phyloP scores from a whole-genome alignment of 2,113 vertebrate genomes.

The Trinectes maculatus region DNA sequence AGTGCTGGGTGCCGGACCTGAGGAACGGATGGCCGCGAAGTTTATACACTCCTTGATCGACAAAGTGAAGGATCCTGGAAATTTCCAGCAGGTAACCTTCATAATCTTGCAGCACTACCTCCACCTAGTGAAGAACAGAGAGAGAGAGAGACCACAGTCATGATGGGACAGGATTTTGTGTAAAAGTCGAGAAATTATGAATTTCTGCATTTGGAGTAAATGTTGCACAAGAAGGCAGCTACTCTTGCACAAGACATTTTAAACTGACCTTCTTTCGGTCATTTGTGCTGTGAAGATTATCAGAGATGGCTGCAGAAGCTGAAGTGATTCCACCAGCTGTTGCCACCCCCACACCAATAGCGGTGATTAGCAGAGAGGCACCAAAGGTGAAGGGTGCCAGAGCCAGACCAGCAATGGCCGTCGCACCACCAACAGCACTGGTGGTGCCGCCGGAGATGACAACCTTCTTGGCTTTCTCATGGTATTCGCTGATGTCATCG shows the following conservation, averaged over 20 bases:
- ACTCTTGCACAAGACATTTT: too few relatives aligned
- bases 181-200: too few relatives aligned
- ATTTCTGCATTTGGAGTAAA: too few relatives aligned
- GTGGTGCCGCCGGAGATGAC: constrained; percentile 80
- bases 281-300: constrained; percentile 72
- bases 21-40: constrained; percentile 75
- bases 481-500: constrained; percentile 75
- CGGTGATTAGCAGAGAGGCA: constrained; percentile 73
- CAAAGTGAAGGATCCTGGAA: constrained; percentile 68
- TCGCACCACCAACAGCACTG: constrained; percentile 74
- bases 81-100: constrained; percentile 71
- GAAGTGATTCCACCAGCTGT: constrained; percentile 75
- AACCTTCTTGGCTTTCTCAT: constrained; percentile 77
- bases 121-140: constrained; percentile 44
- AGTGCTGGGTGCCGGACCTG: constrained; percentile 76
- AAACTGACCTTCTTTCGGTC: constrained; percentile 76
- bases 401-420: constrained; percentile 78
- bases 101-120: constrained; percentile 64
- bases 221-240: too few relatives aligned
- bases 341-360: constrained; percentile 74
- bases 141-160: background rate
- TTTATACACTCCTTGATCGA: constrained; percentile 69
- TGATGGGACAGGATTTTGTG: too few relatives aligned
- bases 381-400: constrained; percentile 78
- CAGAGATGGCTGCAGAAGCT: constrained; percentile 75